phyloP scores from a whole-genome alignment of 1,140 invertebrate species.

The Bombyx mandarina region DNA sequence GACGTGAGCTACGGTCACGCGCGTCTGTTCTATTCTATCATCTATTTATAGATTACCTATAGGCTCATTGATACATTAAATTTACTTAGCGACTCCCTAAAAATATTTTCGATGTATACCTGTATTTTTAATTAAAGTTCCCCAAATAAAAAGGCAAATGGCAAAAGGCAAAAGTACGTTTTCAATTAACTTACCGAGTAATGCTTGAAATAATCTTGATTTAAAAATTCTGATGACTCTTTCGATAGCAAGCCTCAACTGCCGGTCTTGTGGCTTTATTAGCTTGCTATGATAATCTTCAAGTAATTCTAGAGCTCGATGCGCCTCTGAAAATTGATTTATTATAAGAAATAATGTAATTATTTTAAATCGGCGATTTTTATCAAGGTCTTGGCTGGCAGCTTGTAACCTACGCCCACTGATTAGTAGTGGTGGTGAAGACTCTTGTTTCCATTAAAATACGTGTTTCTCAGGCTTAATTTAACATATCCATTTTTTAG shows the following conservation, averaged over 20 bases:
- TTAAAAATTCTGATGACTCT: conserved; percentile 98
- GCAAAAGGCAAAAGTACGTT: too few species aligned
- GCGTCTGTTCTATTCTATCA: conserved; percentile 18
- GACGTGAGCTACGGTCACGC: conserved; percentile 49
- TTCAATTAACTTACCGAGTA: conserved; percentile 85
- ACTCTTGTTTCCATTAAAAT: too few species aligned
- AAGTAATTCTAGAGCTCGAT: conserved; percentile 94
- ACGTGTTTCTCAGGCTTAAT: too few species aligned
- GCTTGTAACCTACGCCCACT: too few species aligned
- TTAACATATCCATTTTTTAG: too few species aligned
- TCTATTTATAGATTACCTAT: conserved; percentile 31
- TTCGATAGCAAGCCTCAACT: conserved; percentile 94
- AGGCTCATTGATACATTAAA: not conserved
- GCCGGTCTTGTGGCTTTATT: conserved; percentile 92
- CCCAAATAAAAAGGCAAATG: too few species aligned
- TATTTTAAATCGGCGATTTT: not conserved
- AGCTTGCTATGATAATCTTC: conserved; percentile 97
- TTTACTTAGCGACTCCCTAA: too few species aligned
- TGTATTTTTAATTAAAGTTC: too few species aligned
- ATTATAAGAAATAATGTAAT: conserved; percentile 1
- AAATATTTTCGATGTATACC: too few species aligned
- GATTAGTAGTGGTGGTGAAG: too few species aligned
- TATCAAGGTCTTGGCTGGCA: not conserved
- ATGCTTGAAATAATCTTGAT: conserved; percentile 95
- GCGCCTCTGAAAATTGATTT: conserved; percentile 84